Base-by-base conservation (phyloP, 2,888 invertebrate species). In the Xiphydria camelus region DNA sequence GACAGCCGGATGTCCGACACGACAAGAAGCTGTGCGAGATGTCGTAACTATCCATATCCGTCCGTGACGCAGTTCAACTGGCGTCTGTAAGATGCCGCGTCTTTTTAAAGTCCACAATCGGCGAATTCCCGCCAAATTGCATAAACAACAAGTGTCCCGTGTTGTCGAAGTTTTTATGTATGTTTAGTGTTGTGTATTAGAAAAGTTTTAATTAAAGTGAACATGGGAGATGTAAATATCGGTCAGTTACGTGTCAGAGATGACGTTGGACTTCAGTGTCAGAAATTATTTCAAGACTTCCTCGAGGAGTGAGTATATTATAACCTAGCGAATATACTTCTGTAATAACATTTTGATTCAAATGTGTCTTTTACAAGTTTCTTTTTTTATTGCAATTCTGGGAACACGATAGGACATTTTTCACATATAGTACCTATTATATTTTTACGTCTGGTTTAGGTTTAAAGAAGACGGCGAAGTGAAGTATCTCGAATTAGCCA, bases 221-320 rank as follows among this genome's bases (percentile, higher is more conserved):
- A 38, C 9, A 14, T 12, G 22, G 87, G 87, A 32, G 89, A 90
- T 67, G 79, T 83, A 46, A 86, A 86, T 74, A 81, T 83, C 49
- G 88, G 87, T 20, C 88, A 87, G 71, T 78, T 81, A 51, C 87
- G 86, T 64, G 89, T 93, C 1, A 88, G 87, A 69, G 97, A 98
- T 77, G 92, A 93, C 69, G 88, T 98, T 59, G 96, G 94, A 56
- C 84, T 91, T 25, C 84, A 94, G 46, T 94, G 94, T 71, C 97
- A 97, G 75, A 95, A 95, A 76, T 79, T 96, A 29, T 98, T 98
- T 75, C 94, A 95, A 72, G 94, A 94, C 75, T 98, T 98, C 68
- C 80, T 98, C 18, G 92, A 94, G 76, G 95, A 94, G 93, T 96
- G 76, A 83, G 86, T 82, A 41, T 20, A 33, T 38, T 23, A 3